Percentiles rank a stretch among this genome's conserved stretches.
Conservation (phyloP, 2,888 invertebrate species). For the Ochropleura leucogaster region DNA sequence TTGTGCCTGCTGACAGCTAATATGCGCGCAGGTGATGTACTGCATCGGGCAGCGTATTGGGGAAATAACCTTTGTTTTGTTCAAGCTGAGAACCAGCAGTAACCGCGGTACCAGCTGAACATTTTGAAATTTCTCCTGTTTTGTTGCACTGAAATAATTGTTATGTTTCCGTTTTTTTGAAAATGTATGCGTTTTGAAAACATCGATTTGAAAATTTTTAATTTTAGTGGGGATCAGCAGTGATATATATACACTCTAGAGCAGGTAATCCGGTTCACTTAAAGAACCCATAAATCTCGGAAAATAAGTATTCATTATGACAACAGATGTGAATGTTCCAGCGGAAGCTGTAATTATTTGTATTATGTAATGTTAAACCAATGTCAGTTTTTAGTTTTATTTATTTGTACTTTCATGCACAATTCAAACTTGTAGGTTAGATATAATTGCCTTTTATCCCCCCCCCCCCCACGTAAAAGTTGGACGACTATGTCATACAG, state of each 20-base stretch:
- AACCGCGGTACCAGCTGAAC: constrained; percentile 9
- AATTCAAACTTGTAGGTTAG: background rate
- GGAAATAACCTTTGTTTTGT: constrained; percentile 59
- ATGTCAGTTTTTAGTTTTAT: background rate
- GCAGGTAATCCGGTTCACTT: too few relatives aligned
- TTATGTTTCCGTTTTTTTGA: constrained; percentile 25
- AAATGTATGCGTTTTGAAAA: background rate
- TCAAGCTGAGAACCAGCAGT: constrained; percentile 16
- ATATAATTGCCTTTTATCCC: too few relatives aligned
- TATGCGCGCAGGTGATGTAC: constrained; percentile 81
- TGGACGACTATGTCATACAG: background rate
- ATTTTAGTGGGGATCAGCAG: background rate
- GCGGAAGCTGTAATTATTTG: constrained; percentile 4
- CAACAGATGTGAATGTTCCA: constrained; percentile 18
- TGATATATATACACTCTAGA: too few relatives aligned
- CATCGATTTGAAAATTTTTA: background rate
- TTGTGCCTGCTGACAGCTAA: constrained; percentile 81
- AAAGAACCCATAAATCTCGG: too few relatives aligned
- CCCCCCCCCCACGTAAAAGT: background rate
- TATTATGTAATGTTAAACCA: background rate
- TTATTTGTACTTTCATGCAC: background rate
- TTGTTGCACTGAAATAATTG: constrained; percentile 14
- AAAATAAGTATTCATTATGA: background rate
- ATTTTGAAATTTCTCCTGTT: constrained; percentile 15
- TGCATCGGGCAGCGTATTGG: constrained; percentile 67